Conservation (phyloP, 2,113 vertebrate species). For the Siniperca knerii region DNA sequence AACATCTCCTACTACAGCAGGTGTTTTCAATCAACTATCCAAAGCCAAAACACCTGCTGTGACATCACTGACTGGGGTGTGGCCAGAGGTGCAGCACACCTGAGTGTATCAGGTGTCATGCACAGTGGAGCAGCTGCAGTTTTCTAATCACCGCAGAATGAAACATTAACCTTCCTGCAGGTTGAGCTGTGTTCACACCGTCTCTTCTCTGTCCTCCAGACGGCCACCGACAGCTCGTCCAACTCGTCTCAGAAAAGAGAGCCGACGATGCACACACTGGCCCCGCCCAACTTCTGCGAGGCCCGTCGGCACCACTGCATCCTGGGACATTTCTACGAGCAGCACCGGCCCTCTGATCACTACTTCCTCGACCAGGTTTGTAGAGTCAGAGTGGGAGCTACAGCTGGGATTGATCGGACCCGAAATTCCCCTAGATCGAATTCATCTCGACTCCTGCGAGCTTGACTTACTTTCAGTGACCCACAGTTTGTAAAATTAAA, state of each 20-base stretch:
- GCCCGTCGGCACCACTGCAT: slow-evolving; percentile 89
- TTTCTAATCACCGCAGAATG: background rate
- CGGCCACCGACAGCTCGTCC: slow-evolving; percentile 85
- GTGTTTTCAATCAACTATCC: background rate
- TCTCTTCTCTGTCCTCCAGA: slow-evolving; percentile 63
- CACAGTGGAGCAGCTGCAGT: background rate
- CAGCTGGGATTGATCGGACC: background rate
- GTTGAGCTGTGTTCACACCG: background rate
- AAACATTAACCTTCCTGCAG: background rate
- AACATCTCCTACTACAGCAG: background rate
- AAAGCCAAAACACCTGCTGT: background rate
- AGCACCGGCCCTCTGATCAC: slow-evolving; percentile 87
- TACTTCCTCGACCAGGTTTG: slow-evolving; percentile 92
- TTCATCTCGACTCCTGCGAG: background rate
- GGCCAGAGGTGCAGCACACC: background rate
- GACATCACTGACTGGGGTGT: background rate
- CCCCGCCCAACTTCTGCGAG: slow-evolving; percentile 89
- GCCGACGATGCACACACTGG: slow-evolving; percentile 80
- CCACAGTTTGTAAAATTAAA: too few species aligned
- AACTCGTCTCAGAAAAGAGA: slow-evolving; percentile 84
- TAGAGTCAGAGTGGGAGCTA: fast-evolving
- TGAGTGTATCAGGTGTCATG: background rate
- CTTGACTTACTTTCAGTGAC: background rate
- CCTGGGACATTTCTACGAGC: slow-evolving; percentile 90
- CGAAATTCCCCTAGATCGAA: background rate